phyloP scores from a whole-genome alignment of 2,888 invertebrate species.

The Archaeoteleia sp. region DNA sequence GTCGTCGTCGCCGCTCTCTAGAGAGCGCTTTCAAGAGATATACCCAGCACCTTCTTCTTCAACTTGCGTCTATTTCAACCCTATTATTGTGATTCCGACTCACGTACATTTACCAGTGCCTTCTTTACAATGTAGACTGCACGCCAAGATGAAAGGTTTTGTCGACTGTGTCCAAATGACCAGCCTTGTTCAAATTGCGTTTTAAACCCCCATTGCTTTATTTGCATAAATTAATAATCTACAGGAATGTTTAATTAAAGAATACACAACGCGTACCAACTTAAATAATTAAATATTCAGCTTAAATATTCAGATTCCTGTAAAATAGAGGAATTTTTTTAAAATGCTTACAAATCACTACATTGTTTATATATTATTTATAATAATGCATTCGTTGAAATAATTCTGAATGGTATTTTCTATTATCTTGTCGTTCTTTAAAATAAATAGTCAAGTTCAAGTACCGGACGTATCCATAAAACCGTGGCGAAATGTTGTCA shows the following conservation, averaged over 20 bases:
- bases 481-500: constrained; percentile 38
- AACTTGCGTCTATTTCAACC: constrained; percentile 31
- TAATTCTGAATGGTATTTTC: too few relatives aligned
- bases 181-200: too few relatives aligned
- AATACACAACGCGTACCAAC: too few relatives aligned
- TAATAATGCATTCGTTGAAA: too few relatives aligned
- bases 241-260: too few relatives aligned
- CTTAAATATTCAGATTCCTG: too few relatives aligned
- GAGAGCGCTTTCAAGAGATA: constrained; percentile 34
- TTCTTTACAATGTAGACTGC: constrained; percentile 6
- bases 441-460: constrained; percentile 31
- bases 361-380: too few relatives aligned
- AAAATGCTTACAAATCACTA: too few relatives aligned
- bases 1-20: constrained; percentile 33
- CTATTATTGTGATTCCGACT: constrained; percentile 26
- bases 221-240: too few relatives aligned
- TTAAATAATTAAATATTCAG: too few relatives aligned
- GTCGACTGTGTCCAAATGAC: constrained; percentile 10
- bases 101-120: constrained; percentile 1
- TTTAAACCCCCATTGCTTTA: too few relatives aligned
- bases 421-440: background rate
- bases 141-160: constrained; percentile 10
- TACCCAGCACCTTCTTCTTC: constrained; percentile 28
- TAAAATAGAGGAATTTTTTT: too few relatives aligned
- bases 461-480: constrained; percentile 28